These are phyloP conservation scores for Camptogramma bilineatum DNA, from an alignment of 2,888 invertebrate species.

Conservation along the genomic window DNA sequence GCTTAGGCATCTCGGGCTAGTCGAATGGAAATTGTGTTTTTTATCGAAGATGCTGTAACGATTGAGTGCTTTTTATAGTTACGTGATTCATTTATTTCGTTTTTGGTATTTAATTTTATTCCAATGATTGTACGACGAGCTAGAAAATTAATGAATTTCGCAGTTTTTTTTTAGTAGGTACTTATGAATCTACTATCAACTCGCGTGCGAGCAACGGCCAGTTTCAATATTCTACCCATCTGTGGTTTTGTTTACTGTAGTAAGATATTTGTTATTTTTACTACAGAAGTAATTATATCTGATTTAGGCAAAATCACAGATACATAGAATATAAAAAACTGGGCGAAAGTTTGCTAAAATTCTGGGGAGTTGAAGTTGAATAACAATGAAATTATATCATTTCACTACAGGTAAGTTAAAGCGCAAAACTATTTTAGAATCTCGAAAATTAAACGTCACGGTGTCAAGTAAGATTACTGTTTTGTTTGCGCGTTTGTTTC, in stretches of 20 bases:
- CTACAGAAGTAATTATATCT: too few relatives aligned
- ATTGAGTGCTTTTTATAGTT: not conserved
- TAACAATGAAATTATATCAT: not conserved
- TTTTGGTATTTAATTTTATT: not conserved
- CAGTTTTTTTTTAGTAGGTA: too few relatives aligned
- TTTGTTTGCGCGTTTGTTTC: conserved; percentile 50
- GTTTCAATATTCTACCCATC: too few relatives aligned
- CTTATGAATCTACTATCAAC: too few relatives aligned
- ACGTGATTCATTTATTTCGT: not conserved
- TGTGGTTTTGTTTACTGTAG: too few relatives aligned
- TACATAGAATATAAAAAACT: too few relatives aligned
- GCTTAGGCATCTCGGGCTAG: conserved; percentile 12
- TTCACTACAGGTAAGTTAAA: not conserved
- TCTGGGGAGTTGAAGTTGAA: too few relatives aligned
- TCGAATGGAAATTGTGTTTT: conserved; percentile 24
- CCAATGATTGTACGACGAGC: not conserved
- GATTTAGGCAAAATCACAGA: too few relatives aligned
- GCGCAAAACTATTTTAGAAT: not conserved
- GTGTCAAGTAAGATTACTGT: conserved; percentile 36
- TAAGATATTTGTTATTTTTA: too few relatives aligned
- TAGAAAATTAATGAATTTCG: too few relatives aligned
- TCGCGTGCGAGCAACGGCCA: too few relatives aligned
- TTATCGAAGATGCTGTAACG: conserved; percentile 1
- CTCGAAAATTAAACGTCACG: conserved; percentile 19
- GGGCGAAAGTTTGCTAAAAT: too few relatives aligned